These are phyloP conservation scores for Saguinus midas DNA, from an alignment of 2,113 vertebrate species.

Conservation along the genomic window DNA sequence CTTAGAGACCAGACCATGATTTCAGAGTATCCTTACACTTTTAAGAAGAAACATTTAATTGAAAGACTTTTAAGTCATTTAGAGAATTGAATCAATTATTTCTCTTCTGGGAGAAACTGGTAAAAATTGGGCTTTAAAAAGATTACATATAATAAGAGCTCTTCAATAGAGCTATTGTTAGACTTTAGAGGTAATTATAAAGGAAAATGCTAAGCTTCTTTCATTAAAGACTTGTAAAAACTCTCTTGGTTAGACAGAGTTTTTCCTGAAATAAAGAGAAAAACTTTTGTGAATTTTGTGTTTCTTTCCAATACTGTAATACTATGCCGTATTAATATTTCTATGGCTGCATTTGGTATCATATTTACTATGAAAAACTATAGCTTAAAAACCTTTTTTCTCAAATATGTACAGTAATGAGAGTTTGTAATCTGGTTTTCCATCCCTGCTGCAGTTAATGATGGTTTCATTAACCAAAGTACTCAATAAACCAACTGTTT, in stretches of 20 bases:
- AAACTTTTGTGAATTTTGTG: not conserved
- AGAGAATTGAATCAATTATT: slow-evolving; percentile 14
- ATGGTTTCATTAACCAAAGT: not conserved
- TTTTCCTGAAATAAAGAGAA: not conserved
- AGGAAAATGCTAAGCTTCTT: slow-evolving; percentile 27
- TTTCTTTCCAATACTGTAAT: slow-evolving; percentile 7
- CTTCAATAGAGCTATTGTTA: not conserved
- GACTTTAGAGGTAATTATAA: not conserved
- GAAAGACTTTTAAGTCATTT: not conserved
- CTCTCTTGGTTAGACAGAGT: not conserved
- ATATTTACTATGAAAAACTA: slow-evolving; percentile 6
- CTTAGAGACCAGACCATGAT: not conserved
- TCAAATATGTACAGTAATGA: not conserved
- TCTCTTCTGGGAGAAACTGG: not conserved
- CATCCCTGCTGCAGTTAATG: not conserved
- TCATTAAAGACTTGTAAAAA: slow-evolving; percentile 6
- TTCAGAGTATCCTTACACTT: not conserved
- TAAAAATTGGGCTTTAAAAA: not conserved
- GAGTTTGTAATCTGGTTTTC: not conserved
- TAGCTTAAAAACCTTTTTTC: slow-evolving; percentile 12
- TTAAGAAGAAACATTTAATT: not conserved
- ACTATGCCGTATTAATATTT: not conserved
- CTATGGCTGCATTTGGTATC: not conserved
- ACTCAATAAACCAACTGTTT: slow-evolving; percentile 39
- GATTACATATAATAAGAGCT: not conserved